phyloP scores from a whole-genome alignment of 2,888 invertebrate genomes.

The Smittia sp. region DNA sequence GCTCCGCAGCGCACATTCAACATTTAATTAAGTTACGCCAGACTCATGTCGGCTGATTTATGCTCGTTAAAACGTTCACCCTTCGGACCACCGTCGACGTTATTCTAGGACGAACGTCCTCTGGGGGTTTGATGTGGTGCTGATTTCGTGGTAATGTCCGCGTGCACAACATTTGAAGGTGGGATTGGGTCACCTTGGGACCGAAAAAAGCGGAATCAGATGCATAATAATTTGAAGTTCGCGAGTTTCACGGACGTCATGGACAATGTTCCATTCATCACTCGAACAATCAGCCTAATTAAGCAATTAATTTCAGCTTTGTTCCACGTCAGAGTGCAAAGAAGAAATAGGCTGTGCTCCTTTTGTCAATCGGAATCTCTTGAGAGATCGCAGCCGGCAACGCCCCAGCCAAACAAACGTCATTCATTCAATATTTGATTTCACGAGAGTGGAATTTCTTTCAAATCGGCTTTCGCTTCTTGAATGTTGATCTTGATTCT shows the following conservation, averaged over 20 bases:
- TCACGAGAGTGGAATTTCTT: background rate
- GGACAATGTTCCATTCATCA: conserved; percentile 2
- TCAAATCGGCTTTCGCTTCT: background rate
- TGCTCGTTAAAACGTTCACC: conserved; percentile 2
- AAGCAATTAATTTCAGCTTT: background rate
- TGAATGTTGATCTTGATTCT: too few species aligned
- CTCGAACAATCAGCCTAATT: conserved; percentile 17
- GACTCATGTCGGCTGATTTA: conserved; percentile 5
- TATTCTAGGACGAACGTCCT: background rate
- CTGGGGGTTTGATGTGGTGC: background rate
- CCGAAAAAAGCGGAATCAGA: background rate
- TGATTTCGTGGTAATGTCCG: background rate
- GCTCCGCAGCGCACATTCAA: background rate
- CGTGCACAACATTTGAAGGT: conserved; percentile 17
- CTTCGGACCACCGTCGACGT: background rate
- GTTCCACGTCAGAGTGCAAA: background rate
- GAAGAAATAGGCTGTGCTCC: background rate
- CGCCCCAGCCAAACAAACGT: background rate
- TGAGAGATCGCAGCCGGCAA: background rate
- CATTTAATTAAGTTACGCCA: conserved; percentile 13
- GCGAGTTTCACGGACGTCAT: background rate
- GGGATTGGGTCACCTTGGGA: conserved; percentile 20
- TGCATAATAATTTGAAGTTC: background rate
- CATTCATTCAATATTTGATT: too few species aligned
- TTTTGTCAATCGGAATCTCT: background rate